phyloP scores from a whole-genome alignment of 1,140 invertebrate genomes.

The Drosophila elegans region DNA sequence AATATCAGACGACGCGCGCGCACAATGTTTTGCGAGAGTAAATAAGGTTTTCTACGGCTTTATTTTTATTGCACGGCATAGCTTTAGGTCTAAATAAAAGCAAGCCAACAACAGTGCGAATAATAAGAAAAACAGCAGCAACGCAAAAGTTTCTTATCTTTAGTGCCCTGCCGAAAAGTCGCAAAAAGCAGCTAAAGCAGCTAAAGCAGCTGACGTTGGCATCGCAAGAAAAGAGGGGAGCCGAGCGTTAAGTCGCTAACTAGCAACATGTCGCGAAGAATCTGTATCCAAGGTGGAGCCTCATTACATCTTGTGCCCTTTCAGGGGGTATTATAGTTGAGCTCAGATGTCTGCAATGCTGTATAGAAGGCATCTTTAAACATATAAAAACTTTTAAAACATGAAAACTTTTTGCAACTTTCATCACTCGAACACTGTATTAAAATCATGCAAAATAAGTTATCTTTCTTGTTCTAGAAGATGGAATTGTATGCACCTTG shows the following conservation, averaged over 20 bases:
- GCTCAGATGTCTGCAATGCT: constrained; percentile 91
- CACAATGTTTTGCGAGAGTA: constrained; percentile 54
- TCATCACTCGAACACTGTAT: too few species aligned
- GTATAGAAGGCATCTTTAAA: constrained; percentile 68
- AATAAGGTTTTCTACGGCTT: constrained; percentile 61
- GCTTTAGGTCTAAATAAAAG: constrained; percentile 70
- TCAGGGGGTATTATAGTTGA: constrained; percentile 82
- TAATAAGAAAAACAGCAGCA: constrained; percentile 25
- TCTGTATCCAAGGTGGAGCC: constrained; percentile 88
- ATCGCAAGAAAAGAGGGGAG: constrained; percentile 1
- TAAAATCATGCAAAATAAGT: too few species aligned
- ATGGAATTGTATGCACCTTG: too few species aligned
- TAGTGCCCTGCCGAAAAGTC: constrained; percentile 30
- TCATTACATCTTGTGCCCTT: not conserved
- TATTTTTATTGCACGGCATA: constrained; percentile 68
- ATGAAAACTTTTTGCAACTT: too few species aligned
- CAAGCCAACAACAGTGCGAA: constrained; percentile 18
- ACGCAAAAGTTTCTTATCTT: constrained; percentile 46
- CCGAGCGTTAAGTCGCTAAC: constrained; percentile 59
- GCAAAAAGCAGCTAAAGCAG: too few species aligned
- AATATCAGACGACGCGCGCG: constrained; percentile 8
- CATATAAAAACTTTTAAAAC: too few species aligned
- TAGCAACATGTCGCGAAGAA: constrained; percentile 92
- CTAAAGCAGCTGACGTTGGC: constrained; percentile 23
- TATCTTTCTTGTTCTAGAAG: too few species aligned